These are phyloP conservation scores for Arrhopalites spinosus DNA, from an alignment of 2,888 invertebrate genomes.

Conservation along the genomic window DNA sequence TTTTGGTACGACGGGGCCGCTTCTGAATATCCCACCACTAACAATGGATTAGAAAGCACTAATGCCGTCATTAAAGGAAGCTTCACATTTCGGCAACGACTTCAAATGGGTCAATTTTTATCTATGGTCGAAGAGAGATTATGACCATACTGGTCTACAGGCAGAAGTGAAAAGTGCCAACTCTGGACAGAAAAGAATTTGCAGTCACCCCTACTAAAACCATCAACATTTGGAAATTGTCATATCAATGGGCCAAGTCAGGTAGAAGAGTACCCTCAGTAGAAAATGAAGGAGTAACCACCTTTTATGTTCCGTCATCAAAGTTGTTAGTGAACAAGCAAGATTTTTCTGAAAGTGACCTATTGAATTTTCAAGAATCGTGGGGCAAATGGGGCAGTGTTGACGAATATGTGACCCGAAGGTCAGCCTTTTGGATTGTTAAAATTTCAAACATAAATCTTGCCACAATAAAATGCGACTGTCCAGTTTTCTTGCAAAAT, in stretches of 20 bases:
- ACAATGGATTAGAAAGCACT: neutral
- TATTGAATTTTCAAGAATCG: neutral
- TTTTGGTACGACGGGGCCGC: neutral
- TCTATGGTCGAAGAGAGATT: neutral
- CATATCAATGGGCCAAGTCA: neutral
- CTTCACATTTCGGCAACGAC: neutral
- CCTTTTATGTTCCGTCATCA: neutral
- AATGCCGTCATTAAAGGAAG: neutral
- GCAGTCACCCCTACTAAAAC: neutral
- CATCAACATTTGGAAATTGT: neutral
- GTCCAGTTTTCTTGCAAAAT: neutral
- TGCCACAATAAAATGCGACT: neutral
- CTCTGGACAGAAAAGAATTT: neutral
- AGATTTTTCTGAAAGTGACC: neutral
- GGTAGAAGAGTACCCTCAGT: neutral
- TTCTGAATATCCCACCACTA: neutral
- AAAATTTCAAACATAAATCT: neutral
- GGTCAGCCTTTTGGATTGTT: neutral
- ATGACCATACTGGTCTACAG: neutral
- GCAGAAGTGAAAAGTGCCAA: neutral
- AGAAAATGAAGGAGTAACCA: neutral
- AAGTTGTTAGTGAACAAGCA: neutral
- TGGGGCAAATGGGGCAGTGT: neutral
- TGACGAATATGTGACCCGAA: neutral
- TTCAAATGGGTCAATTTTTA: neutral